Percentiles rank a stretch among this genome's conserved stretches.
Evolutionary conservation across 2,888 invertebrate species (phyloP).

Genomic region (Octonoba sinensis): DNA sequence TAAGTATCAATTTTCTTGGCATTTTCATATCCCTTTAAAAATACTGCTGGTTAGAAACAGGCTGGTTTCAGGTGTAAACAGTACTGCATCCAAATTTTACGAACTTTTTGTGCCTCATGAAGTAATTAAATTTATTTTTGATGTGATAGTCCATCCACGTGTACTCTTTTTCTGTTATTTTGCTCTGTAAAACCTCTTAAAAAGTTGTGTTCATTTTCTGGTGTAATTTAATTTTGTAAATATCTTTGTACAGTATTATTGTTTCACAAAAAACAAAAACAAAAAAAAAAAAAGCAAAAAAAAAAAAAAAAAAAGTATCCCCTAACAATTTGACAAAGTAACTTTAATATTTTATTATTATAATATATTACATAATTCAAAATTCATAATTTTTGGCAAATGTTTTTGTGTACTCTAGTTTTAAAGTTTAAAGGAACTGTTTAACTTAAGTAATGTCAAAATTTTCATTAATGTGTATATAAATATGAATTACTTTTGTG

Average conservation of each 20-base stretch:
- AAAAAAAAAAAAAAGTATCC: not conserved
- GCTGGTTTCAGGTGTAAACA: no score
- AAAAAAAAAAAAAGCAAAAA: not conserved
- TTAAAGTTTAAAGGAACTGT: no score
- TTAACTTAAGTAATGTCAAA: no score
- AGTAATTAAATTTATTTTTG: slow-evolving; percentile 51
- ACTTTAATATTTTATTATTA: not conserved
- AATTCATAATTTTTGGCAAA: no score
- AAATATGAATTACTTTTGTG: no score
- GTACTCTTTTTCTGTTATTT: slow-evolving; percentile 18
- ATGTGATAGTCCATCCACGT: slow-evolving; percentile 43
- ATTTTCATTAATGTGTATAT: no score
- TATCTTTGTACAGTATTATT: slow-evolving; percentile 39
- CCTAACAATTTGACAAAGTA: not conserved
- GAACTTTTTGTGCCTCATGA: slow-evolving; percentile 52
- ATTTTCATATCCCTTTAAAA: slow-evolving; percentile 59
- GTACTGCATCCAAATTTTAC: no score
- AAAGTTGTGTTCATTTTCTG: slow-evolving; percentile 24
- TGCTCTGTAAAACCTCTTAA: not conserved
- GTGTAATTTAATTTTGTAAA: slow-evolving; percentile 37
- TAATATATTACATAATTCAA: no score
- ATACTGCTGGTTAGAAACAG: slow-evolving; percentile 34
- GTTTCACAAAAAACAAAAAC: not conserved
- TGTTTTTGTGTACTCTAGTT: no score
- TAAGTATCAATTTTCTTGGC: slow-evolving; percentile 8